Percentiles rank a stretch among this genome's conserved stretches.
These are phyloP conservation scores for Aporophyla lueneburgensis DNA, from an alignment of 2,888 invertebrate species.

Conservation along the genomic window DNA sequence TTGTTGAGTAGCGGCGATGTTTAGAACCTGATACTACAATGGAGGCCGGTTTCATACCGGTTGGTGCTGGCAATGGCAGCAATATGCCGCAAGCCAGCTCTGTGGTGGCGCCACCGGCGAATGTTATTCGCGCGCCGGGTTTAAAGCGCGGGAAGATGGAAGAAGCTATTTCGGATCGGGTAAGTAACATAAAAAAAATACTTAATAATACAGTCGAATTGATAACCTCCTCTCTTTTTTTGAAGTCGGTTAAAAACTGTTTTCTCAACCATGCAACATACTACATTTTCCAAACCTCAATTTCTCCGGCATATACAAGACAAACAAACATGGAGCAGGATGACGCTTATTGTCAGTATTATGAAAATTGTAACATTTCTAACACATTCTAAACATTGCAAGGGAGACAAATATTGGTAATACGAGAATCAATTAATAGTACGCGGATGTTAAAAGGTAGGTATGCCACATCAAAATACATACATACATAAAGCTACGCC, in stretches of 20 bases:
- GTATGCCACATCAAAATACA: too few species aligned
- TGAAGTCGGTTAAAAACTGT: too few species aligned
- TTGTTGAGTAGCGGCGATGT: constrained; percentile 76
- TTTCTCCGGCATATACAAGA: neutral
- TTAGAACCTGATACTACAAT: constrained; percentile 75
- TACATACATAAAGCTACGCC: too few species aligned
- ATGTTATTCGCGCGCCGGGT: constrained; percentile 94
- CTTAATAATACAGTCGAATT: too few species aligned
- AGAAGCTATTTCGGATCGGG: constrained; percentile 94
- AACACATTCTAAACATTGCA: too few species aligned
- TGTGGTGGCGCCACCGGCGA: constrained; percentile 89
- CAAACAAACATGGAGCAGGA: neutral
- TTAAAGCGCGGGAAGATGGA: constrained; percentile 95
- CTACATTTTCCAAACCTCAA: neutral
- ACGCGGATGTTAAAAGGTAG: neutral
- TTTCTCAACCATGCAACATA: neutral
- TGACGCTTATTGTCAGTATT: constrained; percentile 16
- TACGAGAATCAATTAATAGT: neutral
- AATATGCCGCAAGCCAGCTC: constrained; percentile 72
- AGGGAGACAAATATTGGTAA: neutral
- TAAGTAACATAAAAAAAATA: too few species aligned
- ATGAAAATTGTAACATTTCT: constrained; percentile 9
- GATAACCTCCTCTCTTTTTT: too few species aligned
- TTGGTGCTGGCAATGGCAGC: constrained; percentile 71
- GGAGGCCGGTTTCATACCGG: constrained; percentile 90